phyloP scores from a whole-genome alignment of 53 echinoderm and acorn worm genomes.

The Hippasteria phrygiana region DNA sequence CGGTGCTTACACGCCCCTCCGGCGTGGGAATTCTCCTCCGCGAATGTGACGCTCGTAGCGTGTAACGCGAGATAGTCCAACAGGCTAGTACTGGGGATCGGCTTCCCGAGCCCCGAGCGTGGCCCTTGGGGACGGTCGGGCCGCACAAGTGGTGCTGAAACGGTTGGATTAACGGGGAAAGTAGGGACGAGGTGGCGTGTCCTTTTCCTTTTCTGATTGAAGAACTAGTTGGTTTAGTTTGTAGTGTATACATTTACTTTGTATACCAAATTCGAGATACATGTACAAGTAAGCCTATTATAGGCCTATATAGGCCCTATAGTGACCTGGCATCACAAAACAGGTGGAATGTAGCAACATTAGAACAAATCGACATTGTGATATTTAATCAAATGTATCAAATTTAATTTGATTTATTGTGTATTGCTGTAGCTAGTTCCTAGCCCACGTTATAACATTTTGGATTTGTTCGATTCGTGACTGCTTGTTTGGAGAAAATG shows the following conservation, averaged over 20 bases:
- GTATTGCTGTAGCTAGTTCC: too few relatives aligned
- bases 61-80: conserved; percentile 48
- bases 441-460: too few relatives aligned
- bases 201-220: neutral
- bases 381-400: too few relatives aligned
- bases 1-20: conserved; percentile 9
- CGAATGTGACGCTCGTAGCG: conserved; percentile 51
- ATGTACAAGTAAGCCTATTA: neutral
- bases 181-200: conserved; percentile 2
- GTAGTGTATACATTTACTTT: neutral
- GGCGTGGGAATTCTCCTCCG: conserved; percentile 55
- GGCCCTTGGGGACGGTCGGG: conserved; percentile 48
- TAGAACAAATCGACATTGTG: too few relatives aligned
- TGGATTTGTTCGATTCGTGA: too few relatives aligned
- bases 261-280: neutral
- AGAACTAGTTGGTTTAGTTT: neutral
- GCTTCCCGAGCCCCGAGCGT: conserved; percentile 26
- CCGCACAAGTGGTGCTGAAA: conserved; percentile 52
- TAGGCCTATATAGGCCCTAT: too few relatives aligned
- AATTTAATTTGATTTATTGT: too few relatives aligned
- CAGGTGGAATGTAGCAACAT: too few relatives aligned
- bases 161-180: conserved; percentile 48
- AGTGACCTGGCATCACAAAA: too few relatives aligned
- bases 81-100: conserved; percentile 29
- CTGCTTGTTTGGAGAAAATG: too few relatives aligned